A percentile compares a stretch with the other conserved stretches of the same genome.
Conservation (phyloP, 1,140 invertebrate species). For the Hylaeus volcanicus region DNA sequence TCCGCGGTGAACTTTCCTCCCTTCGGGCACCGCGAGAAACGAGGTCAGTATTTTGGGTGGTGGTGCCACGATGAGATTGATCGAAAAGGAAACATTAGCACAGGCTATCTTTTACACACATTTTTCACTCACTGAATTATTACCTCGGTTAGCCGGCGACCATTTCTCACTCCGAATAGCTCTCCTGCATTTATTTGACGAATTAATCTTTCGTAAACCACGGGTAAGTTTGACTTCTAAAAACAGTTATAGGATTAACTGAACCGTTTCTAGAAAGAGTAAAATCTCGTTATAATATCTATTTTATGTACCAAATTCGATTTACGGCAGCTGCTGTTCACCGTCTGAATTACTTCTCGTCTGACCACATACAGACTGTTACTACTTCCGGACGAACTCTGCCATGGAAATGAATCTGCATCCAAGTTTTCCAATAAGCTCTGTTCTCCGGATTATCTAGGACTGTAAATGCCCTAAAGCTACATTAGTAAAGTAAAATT, state of each 20-base stretch:
- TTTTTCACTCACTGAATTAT: background rate
- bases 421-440: background rate
- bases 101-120: background rate
- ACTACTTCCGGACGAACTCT: background rate
- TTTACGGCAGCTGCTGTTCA: too few relatives aligned
- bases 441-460: too few relatives aligned
- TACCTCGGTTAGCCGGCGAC: background rate
- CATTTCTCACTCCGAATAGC: background rate
- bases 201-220: background rate
- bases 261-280: too few relatives aligned
- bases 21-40: background rate
- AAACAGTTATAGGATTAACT: too few relatives aligned
- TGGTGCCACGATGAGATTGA: slow-evolving; percentile 10
- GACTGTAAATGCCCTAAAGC: too few relatives aligned
- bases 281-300: too few relatives aligned
- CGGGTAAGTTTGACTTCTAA: too few relatives aligned
- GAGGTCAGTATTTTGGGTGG: slow-evolving; percentile 13
- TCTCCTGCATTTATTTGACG: background rate
- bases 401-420: background rate
- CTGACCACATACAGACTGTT: background rate
- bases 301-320: too few relatives aligned
- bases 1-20: slow-evolving; percentile 29
- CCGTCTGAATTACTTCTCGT: background rate
- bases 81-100: background rate
- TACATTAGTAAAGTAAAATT: too few relatives aligned